Base-by-base conservation (phyloP, 2,797 vertebrate species). In the Cottoperca gobio region DNA sequence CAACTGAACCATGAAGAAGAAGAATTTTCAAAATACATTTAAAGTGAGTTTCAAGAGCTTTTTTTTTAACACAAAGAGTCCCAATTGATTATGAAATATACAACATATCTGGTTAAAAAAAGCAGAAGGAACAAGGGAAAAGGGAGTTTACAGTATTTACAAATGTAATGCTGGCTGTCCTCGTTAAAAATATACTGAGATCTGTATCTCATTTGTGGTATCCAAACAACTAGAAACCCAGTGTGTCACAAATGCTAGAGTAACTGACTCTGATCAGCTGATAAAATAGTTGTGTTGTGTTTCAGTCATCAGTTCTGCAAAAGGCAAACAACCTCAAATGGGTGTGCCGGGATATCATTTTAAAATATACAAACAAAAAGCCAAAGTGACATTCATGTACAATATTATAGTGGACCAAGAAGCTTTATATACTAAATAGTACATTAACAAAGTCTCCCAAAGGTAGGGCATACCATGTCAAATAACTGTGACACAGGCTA, bases 81-180 rank as follows among this genome's bases (percentile, higher is more conserved):
- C 39, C 68, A 63, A 42, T 28, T 81, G 74, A 72, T 86, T 81
- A 87, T 81, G 73, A 91, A 90, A 91, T 82, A 89, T 87, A 93
- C 86, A 84, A 84, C 40, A 73, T 70, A 75, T 78, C 46, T 74
- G 76, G 40, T 81, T 79, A 81, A 76, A 78, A 8, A 72, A 78
- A 66, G 64, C 78, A 76, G 0, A 58, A 54, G 63, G 81, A 73
- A 73, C 35, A 1, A 5, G 9, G 8, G 43, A 2, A 2, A 71
- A 49, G 49, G 54, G 13, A 26, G 60, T 91, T 80, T 87, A 89
- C 86, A 89, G 45, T 83, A 92, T 93, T 85, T 93, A 92, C 91
- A 93, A 40, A 81, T 45, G 62, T 61, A 70, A 76, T 35, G 35
- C 39, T 42, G 45, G 39, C 39, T 45, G 45, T 74, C 76, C 52